phyloP scores from a whole-genome alignment of 1,140 invertebrate species.

The Lucilia cuprina region DNA sequence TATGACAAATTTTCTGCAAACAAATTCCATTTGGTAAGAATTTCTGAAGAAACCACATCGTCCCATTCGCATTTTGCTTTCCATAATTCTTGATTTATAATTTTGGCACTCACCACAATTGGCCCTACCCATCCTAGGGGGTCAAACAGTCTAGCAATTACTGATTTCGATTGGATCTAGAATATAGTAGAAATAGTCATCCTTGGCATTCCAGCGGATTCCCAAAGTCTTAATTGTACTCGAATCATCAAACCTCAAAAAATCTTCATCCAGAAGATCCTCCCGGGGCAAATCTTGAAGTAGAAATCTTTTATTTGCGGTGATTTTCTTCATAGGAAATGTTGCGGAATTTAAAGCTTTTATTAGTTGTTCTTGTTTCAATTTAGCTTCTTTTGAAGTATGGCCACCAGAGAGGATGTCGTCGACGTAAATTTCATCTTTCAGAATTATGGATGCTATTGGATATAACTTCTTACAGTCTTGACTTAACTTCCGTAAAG shows the following conservation, averaged over 20 bases:
- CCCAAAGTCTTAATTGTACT: neutral
- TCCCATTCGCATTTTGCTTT: neutral
- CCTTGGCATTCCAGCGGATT: neutral
- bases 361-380: neutral
- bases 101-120: neutral
- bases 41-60: neutral
- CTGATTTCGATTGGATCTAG: neutral
- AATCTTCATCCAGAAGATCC: conserved; percentile 13
- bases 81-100: neutral
- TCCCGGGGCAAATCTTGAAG: neutral
- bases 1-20: neutral
- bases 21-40: neutral
- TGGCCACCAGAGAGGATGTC: conserved; percentile 1
- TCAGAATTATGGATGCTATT: neutral
- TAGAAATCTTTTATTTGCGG: neutral
- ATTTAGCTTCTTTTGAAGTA: neutral
- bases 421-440: conserved; percentile 15
- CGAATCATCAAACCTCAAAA: neutral
- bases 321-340: neutral
- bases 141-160: neutral
- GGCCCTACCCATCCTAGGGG: neutral
- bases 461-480: neutral
- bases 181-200: neutral
- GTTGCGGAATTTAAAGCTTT: neutral
- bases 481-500: neutral